Percentiles rank a stretch among this genome's conserved stretches.
Conservation (phyloP, 2,888 invertebrate genomes). For the Drosophila prolongata region DNA sequence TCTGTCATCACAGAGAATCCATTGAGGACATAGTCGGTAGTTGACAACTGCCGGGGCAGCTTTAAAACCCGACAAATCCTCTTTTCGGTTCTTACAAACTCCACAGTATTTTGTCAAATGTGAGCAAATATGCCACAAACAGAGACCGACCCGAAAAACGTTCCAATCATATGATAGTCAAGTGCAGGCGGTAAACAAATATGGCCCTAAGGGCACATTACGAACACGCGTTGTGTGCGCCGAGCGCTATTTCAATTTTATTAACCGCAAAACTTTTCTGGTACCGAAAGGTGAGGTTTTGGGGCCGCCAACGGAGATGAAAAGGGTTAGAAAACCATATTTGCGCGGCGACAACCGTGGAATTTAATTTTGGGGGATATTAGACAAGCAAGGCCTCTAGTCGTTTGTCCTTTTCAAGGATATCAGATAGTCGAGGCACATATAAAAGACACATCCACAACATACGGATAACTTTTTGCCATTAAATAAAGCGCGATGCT, state of each 20-base stretch:
- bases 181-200: constrained; percentile 56
- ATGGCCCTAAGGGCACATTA: constrained; percentile 61
- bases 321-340: constrained; percentile 20
- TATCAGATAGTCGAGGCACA: constrained; percentile 7
- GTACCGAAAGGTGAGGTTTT: constrained; percentile 4
- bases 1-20: constrained; percentile 15
- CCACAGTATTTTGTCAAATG: constrained; percentile 29
- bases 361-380: too few relatives aligned
- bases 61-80: constrained; percentile 5
- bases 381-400: too few relatives aligned
- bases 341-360: constrained; percentile 11
- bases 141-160: neutral
- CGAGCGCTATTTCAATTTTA: constrained; percentile 50
- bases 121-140: neutral
- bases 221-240: constrained; percentile 26
- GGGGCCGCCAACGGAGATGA: neutral
- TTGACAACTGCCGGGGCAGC: constrained; percentile 16
- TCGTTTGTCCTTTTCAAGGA: neutral
- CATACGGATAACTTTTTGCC: constrained; percentile 49
- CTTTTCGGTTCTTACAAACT: too few relatives aligned
- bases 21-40: too few relatives aligned
- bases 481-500: constrained; percentile 50
- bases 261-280: constrained; percentile 62
- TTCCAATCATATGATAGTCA: constrained; percentile 69
- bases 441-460: neutral